Conservation (phyloP, 2,888 invertebrate species). For the Alloplasta piceator region DNA sequence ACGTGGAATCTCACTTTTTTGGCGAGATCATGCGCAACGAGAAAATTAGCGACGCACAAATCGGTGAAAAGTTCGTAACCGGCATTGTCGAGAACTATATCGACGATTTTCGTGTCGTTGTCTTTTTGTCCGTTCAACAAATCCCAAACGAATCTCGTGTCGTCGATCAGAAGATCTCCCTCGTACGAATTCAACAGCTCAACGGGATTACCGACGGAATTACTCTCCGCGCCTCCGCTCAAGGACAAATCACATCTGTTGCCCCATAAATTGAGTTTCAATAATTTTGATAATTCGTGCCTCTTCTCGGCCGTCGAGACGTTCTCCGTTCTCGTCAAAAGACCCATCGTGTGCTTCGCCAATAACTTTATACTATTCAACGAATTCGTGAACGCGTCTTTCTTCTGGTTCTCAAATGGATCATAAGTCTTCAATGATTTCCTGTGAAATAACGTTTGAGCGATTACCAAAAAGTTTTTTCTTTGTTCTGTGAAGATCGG, state of each 20-base stretch:
- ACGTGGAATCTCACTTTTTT: conserved; percentile 91
- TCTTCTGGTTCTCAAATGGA: conserved; percentile 91
- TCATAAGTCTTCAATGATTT: conserved; percentile 88
- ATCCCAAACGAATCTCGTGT: conserved; percentile 86
- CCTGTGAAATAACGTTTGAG: conserved; percentile 82
- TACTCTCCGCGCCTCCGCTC: conserved; percentile 88
- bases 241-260: conserved; percentile 97
- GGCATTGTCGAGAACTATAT: conserved; percentile 95
- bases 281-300: conserved; percentile 85
- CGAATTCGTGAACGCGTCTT: conserved; percentile 85
- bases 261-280: conserved; percentile 94
- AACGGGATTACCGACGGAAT: conserved; percentile 85
- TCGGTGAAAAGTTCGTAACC: conserved; percentile 97
- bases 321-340: conserved; percentile 75
- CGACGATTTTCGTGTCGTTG: conserved; percentile 83
- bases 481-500: too few species aligned
- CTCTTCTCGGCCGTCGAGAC: conserved; percentile 82
- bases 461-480: too few species aligned
- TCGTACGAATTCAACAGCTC: conserved; percentile 85
- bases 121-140: conserved; percentile 77
- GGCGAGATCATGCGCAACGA: conserved; percentile 87
- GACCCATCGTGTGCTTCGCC: conserved; percentile 81
- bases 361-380: conserved; percentile 85
- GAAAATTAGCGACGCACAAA: conserved; percentile 92
- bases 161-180: conserved; percentile 86